A percentile compares a stretch with the other conserved stretches of the same genome.
Conservation (phyloP, 2,888 invertebrate genomes). For the Selenia dentaria region DNA sequence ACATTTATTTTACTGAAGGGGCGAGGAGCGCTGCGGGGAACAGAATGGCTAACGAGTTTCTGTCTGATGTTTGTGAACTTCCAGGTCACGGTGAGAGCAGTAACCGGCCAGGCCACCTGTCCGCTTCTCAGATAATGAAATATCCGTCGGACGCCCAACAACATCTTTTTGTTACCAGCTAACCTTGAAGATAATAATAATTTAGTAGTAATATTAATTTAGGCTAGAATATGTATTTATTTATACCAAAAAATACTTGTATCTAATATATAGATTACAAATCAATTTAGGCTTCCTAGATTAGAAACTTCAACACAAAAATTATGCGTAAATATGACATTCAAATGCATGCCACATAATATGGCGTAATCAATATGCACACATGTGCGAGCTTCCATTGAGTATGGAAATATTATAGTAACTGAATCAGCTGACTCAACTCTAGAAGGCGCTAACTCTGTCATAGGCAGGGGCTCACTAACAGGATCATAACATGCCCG, state of each 20-base stretch:
- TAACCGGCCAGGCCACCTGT: conserved; percentile 20
- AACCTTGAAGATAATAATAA: conserved; percentile 12
- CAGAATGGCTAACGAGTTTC: conserved; percentile 56
- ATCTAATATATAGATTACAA: too few relatives aligned
- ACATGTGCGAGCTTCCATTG: too few relatives aligned
- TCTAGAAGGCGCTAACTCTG: too few relatives aligned
- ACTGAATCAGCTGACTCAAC: too few relatives aligned
- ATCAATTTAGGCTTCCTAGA: too few relatives aligned
- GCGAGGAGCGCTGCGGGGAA: conserved; percentile 37
- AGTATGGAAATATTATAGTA: too few relatives aligned
- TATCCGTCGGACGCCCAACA: conserved; percentile 29
- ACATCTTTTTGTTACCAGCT: conserved; percentile 9
- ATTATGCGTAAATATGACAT: conserved; percentile 35
- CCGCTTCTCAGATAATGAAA: conserved; percentile 41
- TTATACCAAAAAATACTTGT: too few relatives aligned
- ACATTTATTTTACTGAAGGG: conserved; percentile 46
- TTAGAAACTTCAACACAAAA: conserved; percentile 22
- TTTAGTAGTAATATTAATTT: too few relatives aligned
- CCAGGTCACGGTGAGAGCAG: conserved; percentile 45
- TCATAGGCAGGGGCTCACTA: too few relatives aligned
- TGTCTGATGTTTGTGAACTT: conserved; percentile 57
- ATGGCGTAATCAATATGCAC: background rate
- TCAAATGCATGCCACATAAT: conserved; percentile 24
- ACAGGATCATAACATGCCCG: too few relatives aligned
- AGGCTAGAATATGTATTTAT: too few relatives aligned